These are phyloP conservation scores for Neomorphus geoffroyi DNA, from an alignment of 2,797 vertebrate species.

Conservation along the genomic window DNA sequence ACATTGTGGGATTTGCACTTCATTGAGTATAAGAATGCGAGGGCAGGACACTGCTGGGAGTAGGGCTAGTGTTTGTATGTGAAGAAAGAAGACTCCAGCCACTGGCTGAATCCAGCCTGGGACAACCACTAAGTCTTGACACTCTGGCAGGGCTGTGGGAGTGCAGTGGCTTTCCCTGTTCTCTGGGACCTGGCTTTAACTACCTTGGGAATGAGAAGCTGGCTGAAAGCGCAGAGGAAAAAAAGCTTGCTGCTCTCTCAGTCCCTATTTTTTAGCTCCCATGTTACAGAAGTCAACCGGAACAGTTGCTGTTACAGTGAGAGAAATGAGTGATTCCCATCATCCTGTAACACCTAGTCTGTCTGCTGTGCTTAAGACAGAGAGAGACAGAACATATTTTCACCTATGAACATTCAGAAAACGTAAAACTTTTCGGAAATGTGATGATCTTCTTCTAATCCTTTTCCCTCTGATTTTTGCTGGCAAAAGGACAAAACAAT, in stretches of 20 bases:
- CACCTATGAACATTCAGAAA: neutral
- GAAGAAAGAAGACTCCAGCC: neutral
- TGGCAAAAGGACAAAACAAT: neutral
- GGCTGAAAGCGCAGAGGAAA: neutral
- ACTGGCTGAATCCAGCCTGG: neutral
- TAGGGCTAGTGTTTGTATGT: neutral
- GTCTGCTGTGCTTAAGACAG: neutral
- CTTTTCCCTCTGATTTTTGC: neutral
- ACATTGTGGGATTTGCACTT: fast-evolving
- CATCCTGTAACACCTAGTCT: neutral
- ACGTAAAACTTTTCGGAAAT: neutral
- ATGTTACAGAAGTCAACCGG: neutral
- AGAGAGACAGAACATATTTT: neutral
- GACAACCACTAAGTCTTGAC: neutral
- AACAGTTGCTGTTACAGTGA: neutral
- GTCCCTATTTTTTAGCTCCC: neutral
- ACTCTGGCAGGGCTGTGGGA: neutral
- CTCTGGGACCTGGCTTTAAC: neutral
- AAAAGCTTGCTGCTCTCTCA: neutral
- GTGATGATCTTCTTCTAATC: neutral
- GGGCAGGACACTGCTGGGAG: neutral
- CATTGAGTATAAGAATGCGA: neutral
- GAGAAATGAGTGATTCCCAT: neutral
- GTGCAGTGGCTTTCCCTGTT: neutral
- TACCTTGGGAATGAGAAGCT: neutral